Evolutionary conservation across 2,113 vertebrate species (phyloP).

Genomic region (Balaeniceps rex): DNA sequence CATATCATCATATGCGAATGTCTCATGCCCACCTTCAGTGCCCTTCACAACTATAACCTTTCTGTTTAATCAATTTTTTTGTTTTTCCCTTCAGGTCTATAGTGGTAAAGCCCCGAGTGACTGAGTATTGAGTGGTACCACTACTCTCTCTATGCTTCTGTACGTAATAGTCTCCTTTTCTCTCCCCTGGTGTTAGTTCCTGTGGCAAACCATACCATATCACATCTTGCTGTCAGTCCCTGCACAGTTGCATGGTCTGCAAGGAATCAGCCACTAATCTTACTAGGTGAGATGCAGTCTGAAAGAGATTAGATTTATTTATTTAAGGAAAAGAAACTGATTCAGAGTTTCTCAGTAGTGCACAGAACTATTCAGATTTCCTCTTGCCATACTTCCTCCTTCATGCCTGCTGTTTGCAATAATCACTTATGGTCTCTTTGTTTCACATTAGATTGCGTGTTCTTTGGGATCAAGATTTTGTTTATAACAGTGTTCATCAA

Average conservation of each 20-base stretch:
- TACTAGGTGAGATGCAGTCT: background rate
- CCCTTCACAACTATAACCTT: conserved; percentile 32
- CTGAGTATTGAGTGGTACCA: background rate
- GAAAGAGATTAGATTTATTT: background rate
- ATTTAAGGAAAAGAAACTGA: background rate
- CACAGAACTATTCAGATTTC: background rate
- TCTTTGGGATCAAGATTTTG: background rate
- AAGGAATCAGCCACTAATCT: background rate
- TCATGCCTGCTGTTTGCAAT: background rate
- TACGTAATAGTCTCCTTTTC: background rate
- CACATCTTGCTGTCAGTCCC: background rate
- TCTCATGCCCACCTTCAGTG: background rate
- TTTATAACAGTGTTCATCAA: background rate
- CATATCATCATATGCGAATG: conserved; percentile 11
- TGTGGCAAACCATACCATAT: background rate
- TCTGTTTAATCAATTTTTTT: conserved; percentile 6
- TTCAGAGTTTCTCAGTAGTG: background rate
- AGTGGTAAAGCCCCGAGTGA: background rate
- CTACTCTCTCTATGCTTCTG: background rate
- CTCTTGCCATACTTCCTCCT: background rate
- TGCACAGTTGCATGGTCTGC: background rate
- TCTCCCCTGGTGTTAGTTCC: background rate
- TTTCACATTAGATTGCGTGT: background rate
- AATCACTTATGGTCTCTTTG: background rate
- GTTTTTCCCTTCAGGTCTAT: background rate